phyloP scores from a whole-genome alignment of 1,140 invertebrate species.

The Gryllus bimaculatus region DNA sequence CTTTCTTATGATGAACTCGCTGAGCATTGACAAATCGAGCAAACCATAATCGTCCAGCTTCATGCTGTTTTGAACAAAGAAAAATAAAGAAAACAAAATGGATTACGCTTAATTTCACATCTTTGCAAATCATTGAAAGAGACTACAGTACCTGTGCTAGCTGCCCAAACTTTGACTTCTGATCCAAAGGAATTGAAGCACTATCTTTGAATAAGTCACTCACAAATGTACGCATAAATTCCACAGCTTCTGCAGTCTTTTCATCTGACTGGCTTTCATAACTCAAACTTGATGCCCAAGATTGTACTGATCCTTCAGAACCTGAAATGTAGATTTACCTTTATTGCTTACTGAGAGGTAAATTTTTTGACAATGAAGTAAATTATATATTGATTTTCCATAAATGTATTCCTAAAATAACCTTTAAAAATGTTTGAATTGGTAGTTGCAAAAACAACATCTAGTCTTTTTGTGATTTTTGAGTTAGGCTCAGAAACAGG shows the following conservation, averaged over 20 bases:
- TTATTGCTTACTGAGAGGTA: background rate
- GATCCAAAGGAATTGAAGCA: constrained; percentile 44
- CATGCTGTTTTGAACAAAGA: constrained; percentile 35
- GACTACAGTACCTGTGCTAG: constrained; percentile 39
- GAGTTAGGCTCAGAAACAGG: too few relatives aligned
- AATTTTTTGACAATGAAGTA: too few relatives aligned
- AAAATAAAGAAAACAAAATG: too few relatives aligned
- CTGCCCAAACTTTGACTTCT: constrained; percentile 58
- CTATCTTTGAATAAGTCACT: constrained; percentile 53
- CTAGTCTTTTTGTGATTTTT: too few relatives aligned
- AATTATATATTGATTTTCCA: background rate
- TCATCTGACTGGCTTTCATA: constrained; percentile 60
- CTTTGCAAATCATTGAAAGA: background rate
- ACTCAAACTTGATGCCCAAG: constrained; percentile 62
- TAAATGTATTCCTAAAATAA: constrained; percentile 33
- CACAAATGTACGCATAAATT: constrained; percentile 65
- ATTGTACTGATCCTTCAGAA: constrained; percentile 59
- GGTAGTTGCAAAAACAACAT: too few relatives aligned
- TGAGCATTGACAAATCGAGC: constrained; percentile 64
- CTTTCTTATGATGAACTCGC: constrained; percentile 52
- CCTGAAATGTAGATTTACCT: constrained; percentile 32
- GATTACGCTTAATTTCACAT: background rate
- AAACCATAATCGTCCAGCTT: constrained; percentile 55
- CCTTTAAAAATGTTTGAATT: constrained; percentile 27
- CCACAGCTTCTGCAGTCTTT: constrained; percentile 43